Percentiles rank a stretch among this genome's conserved stretches.
These are phyloP conservation scores for Hemistola chrysoprasaria DNA, from an alignment of 2,888 invertebrate genomes.

Conservation along the genomic window DNA sequence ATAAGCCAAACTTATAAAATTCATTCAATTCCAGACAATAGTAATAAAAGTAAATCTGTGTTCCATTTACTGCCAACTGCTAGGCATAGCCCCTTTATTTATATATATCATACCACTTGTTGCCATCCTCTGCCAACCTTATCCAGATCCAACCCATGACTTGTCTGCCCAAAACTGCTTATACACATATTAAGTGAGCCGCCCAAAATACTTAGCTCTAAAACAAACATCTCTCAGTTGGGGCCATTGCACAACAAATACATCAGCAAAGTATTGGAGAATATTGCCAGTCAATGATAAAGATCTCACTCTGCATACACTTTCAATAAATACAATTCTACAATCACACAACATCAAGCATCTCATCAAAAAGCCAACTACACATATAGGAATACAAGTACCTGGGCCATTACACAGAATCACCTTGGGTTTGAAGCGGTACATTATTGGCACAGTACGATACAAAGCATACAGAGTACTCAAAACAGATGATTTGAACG, in stretches of 20 bases:
- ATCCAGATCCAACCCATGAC: no score
- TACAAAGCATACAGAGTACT: constrained; percentile 89
- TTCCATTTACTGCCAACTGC: no score
- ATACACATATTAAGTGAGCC: constrained; percentile 77
- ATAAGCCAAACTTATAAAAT: no score
- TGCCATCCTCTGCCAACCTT: no score
- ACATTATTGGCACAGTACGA: constrained; percentile 86
- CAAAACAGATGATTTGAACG: constrained; percentile 89
- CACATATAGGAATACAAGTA: constrained; percentile 96
- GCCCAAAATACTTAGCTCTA: constrained; percentile 89
- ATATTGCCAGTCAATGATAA: constrained; percentile 95
- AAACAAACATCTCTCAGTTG: constrained; percentile 85
- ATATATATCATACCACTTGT: no score
- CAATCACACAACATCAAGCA: constrained; percentile 85
- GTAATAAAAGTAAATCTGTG: no score
- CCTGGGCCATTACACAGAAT: constrained; percentile 98
- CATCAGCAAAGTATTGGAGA: constrained; percentile 90
- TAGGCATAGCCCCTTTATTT: no score
- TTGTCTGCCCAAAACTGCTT: neutral
- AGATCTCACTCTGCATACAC: constrained; percentile 94
- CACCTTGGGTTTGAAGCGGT: constrained; percentile 88
- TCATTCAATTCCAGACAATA: no score
- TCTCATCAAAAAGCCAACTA: constrained; percentile 88
- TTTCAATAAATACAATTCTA: constrained; percentile 95
- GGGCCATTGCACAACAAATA: constrained; percentile 97